A percentile compares a stretch with the other conserved stretches of the same genome.
Conservation (phyloP, 1,140 invertebrate genomes). For the Nixonia krombeini region DNA sequence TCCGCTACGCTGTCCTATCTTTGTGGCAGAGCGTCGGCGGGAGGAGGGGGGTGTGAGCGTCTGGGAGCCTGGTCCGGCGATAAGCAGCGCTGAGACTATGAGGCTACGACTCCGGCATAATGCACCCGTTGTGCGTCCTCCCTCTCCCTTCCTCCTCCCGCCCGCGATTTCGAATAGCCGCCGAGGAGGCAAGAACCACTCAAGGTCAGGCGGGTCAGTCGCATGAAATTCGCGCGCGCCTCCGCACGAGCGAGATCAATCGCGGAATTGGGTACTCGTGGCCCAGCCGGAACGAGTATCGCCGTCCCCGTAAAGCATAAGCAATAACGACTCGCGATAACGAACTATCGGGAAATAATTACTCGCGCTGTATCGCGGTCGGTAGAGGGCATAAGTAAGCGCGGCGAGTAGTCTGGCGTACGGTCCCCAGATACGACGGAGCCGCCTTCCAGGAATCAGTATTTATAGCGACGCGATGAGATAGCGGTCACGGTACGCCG, state of each 20-base stretch:
- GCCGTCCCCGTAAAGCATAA: slow-evolving; percentile 59
- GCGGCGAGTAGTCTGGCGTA: slow-evolving; percentile 57
- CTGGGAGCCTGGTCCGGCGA: slow-evolving; percentile 22
- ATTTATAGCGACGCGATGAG: slow-evolving; percentile 72
- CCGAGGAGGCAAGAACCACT: too few species aligned
- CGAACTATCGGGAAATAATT: slow-evolving; percentile 67
- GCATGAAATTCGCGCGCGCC: too few species aligned
- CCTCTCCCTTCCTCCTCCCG: not conserved
- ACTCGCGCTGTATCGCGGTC: slow-evolving; percentile 64
- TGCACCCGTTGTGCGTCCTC: slow-evolving; percentile 48
- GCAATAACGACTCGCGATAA: slow-evolving; percentile 53
- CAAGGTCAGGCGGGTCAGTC: not conserved
- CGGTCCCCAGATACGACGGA: slow-evolving; percentile 59
- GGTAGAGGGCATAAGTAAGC: slow-evolving; percentile 62
- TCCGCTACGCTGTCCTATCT: too few species aligned
- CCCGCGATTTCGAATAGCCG: slow-evolving; percentile 16
- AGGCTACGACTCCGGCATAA: slow-evolving; percentile 46
- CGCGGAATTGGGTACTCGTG: too few species aligned
- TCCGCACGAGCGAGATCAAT: too few species aligned
- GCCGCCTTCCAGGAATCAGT: slow-evolving; percentile 70
- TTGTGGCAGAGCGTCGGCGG: too few species aligned
- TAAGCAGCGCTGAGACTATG: slow-evolving; percentile 46
- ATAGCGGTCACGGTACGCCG: slow-evolving; percentile 64
- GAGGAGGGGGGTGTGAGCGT: slow-evolving; percentile 1
- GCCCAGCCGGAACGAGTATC: too few species aligned